Conservation (phyloP, 2,888 invertebrate genomes). For the Branchipolynoe longqiensis region DNA sequence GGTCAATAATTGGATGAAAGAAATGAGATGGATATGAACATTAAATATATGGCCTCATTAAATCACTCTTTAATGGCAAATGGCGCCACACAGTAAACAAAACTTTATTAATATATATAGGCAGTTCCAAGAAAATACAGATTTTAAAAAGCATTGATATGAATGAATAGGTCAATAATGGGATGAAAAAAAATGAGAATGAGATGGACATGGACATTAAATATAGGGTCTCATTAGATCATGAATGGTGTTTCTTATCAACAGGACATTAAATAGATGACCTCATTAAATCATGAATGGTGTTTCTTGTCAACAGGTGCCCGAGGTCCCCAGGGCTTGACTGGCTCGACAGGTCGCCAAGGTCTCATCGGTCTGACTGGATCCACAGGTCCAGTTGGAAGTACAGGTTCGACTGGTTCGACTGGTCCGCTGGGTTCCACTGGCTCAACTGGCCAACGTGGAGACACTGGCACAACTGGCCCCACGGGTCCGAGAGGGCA, state of each 20-base stretch:
- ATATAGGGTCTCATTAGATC: neutral
- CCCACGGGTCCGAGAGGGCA: conserved; percentile 48
- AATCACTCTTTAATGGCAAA: too few relatives aligned
- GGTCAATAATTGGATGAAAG: too few relatives aligned
- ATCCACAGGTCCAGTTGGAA: conserved; percentile 60
- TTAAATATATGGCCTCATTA: neutral
- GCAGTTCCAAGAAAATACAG: neutral
- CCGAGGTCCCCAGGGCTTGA: conserved; percentile 61
- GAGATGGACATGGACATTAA: too few relatives aligned
- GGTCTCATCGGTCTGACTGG: conserved; percentile 61
- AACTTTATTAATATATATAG: neutral
- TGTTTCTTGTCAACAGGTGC: too few relatives aligned
- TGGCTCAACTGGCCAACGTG: conserved; percentile 47
- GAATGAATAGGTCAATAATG: too few relatives aligned
- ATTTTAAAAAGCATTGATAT: neutral
- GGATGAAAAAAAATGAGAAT: too few relatives aligned
- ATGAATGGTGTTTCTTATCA: neutral
- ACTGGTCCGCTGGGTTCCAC: conserved; percentile 56
- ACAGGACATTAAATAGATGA: neutral
- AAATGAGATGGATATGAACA: too few relatives aligned
- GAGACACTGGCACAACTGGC: conserved; percentile 53
- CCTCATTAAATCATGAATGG: neutral
- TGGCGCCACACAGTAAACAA: too few relatives aligned
- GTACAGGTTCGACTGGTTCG: conserved; percentile 60
- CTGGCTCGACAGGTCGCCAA: conserved; percentile 48